These are phyloP conservation scores for Electrophaes corylata DNA, from an alignment of 2,888 invertebrate genomes.

Conservation along the genomic window DNA sequence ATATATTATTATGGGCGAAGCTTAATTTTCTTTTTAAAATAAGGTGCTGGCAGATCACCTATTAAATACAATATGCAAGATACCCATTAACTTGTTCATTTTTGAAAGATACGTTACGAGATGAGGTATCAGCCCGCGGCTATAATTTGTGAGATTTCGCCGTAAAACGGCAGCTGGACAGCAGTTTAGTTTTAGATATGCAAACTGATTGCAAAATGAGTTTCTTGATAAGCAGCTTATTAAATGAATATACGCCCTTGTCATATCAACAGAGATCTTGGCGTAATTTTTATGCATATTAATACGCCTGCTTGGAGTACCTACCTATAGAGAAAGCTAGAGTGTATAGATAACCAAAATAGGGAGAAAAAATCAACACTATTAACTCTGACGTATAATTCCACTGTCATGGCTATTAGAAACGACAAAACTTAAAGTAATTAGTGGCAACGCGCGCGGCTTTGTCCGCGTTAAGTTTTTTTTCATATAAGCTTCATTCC, in stretches of 20 bases:
- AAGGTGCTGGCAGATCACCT: constrained; percentile 14
- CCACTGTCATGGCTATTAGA: too few relatives aligned
- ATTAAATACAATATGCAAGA: constrained; percentile 38
- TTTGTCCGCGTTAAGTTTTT: too few relatives aligned
- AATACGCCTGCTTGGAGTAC: background rate
- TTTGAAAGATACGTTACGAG: constrained; percentile 64
- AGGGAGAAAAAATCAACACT: too few relatives aligned
- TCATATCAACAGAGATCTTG: constrained; percentile 32
- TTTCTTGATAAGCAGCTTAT: constrained; percentile 75
- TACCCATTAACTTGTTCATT: constrained; percentile 49
- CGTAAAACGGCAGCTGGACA: constrained; percentile 74
- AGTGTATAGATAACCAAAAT: too few relatives aligned
- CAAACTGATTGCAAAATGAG: constrained; percentile 71
- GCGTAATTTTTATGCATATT: background rate
- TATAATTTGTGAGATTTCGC: constrained; percentile 70
- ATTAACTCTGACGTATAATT: too few relatives aligned
- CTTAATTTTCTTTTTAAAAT: background rate
- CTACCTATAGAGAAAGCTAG: background rate
- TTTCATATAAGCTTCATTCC: too few relatives aligned
- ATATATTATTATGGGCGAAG: background rate
- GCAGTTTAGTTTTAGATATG: constrained; percentile 66
- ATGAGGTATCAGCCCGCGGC: constrained; percentile 72
- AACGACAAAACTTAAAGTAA: too few relatives aligned
- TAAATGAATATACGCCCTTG: constrained; percentile 66
- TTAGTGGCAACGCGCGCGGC: too few relatives aligned